Evolutionary conservation across 2,113 vertebrate species (phyloP), one percentile per base, ranked within the genome.

Genomic region (Sisor rabdophorus): DNA sequence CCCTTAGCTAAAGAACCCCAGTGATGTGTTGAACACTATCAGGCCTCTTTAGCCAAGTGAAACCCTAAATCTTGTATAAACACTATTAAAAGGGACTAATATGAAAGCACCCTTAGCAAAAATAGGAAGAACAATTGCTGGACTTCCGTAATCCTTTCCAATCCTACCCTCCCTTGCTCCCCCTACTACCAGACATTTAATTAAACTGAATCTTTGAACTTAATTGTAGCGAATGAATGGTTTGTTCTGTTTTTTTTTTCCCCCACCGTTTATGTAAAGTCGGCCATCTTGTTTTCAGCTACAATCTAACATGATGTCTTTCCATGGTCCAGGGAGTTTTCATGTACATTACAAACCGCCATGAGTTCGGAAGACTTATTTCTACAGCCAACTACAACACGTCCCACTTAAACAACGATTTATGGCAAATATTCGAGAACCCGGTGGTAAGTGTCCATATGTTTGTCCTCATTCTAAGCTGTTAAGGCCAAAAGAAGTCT

Each of bases 341-440:
- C 91, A 98, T 99, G 95, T 98, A 96, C 86, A 86, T 98, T 87
- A 96, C 95, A 85, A 99, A 98, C 89, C 94, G 93, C 68, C 92
- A 98, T 64, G 95, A 98, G 77, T 99, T 99, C 85, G 97, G 97
- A 91, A 94, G 97, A 82, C 92, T 99, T 40, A 87, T 98, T 86
- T 98, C 96, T 79, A 94, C 95, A 70, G 95, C 95, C 80, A 98
- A 96, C 91, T 99, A 98, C 82, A 99, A 99, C 86, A 95, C 85
- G 63, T 95, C 96, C 56, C 96, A 95, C 87, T 94, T 94, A 86
- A 95, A 97, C 91, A 96, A 91, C 65, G 96, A 99, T 87, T 92
- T 99, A 81, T 99, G 97, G 97, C 96, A 99, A 89, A 96, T 99
- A 83, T 99, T 95, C 91, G 94, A 97, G 91, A 99, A 99, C 89